phyloP scores from a whole-genome alignment of 2,113 vertebrate genomes.

The Uria lomvia region DNA sequence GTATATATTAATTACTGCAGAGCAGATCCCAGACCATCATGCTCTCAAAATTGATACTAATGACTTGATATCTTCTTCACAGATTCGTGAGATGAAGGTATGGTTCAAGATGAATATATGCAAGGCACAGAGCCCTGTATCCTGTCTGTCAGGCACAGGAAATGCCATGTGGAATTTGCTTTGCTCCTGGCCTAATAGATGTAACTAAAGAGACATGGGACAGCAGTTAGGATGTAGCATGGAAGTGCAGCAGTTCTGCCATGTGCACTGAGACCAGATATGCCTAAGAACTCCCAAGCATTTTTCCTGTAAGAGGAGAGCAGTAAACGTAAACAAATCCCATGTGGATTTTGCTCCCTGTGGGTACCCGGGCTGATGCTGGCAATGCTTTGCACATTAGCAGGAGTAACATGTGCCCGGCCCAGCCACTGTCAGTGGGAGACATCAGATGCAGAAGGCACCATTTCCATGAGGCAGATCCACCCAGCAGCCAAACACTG shows the following conservation, averaged over 20 bases:
- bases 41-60: not conserved
- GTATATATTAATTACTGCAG: not conserved
- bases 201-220: not conserved
- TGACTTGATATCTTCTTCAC: not conserved
- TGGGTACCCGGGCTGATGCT: not conserved
- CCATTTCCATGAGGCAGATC: not conserved
- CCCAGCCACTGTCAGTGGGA: not conserved
- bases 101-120: not conserved
- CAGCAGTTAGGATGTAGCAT: not conserved
- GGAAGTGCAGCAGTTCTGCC: not conserved
- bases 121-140: not conserved
- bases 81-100: not conserved
- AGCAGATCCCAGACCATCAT: not conserved
- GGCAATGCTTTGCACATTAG: not conserved
- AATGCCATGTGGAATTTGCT: not conserved
- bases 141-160: not conserved
- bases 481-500: not conserved
- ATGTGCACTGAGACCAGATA: not conserved
- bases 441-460: not conserved
- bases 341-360: not conserved
- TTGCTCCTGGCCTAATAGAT: not conserved
- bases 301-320: not conserved
- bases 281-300: not conserved
- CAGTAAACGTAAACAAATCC: not conserved
- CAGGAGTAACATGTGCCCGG: not conserved